phyloP scores from a whole-genome alignment of 1,140 invertebrate genomes.

The Daktulosphaira vitifoliae region DNA sequence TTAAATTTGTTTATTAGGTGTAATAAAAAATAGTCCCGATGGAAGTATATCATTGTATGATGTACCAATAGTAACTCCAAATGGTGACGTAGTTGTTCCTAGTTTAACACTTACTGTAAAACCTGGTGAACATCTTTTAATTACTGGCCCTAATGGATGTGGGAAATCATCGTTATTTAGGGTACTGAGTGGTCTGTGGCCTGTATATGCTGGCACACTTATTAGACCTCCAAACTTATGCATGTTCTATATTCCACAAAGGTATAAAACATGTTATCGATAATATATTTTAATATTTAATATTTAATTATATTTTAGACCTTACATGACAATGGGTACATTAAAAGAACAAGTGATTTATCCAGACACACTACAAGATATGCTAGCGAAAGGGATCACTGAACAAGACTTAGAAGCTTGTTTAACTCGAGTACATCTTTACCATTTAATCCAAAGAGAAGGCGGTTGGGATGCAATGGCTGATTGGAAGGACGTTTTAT shows the following conservation, averaged over 20 bases:
- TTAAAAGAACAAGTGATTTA: conserved; percentile 97
- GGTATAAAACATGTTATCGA: too few species aligned
- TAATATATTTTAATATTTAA: too few species aligned
- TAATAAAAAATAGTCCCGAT: conserved; percentile 62
- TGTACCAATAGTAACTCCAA: conserved; percentile 93
- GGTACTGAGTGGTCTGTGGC: conserved; percentile 90
- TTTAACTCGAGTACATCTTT: conserved; percentile 63
- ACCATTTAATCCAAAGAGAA: conserved; percentile 76
- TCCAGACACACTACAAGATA: conserved; percentile 71
- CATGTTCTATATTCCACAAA: conserved; percentile 97
- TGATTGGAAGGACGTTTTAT: conserved; percentile 96
- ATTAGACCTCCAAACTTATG: conserved; percentile 64
- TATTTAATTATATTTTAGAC: too few species aligned
- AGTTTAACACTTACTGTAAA: conserved; percentile 68
- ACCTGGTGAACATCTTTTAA: conserved; percentile 84
- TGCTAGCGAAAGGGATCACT: conserved; percentile 57
- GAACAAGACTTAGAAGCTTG: conserved; percentile 62
- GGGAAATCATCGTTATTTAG: conserved; percentile 95
- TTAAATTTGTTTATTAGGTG: conserved; percentile 49
- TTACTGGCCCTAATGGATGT: conserved; percentile 96
- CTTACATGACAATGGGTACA: conserved; percentile 91
- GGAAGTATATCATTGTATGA: conserved; percentile 68
- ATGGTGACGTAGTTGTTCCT: conserved; percentile 90
- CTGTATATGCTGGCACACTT: conserved; percentile 80
- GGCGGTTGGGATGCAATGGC: conserved; percentile 71